These are phyloP conservation scores for Trachelipus rathkii DNA, from an alignment of 1,140 invertebrate genomes.

Conservation along the genomic window DNA sequence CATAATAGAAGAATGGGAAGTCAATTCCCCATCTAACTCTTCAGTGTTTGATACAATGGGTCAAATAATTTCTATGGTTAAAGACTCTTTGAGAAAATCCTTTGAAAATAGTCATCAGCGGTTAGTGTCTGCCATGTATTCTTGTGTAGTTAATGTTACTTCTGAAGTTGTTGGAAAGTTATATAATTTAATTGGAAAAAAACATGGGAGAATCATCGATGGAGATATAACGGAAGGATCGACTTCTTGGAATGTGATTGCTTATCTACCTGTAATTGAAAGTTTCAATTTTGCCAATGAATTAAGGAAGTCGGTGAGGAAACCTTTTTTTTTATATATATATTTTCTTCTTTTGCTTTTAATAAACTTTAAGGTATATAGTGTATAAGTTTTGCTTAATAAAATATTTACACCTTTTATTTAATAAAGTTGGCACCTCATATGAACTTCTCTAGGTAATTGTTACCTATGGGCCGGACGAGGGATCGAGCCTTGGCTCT, in stretches of 20 bases:
- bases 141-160: slow-evolving; percentile 85
- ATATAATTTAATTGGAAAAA: slow-evolving; percentile 81
- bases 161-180: slow-evolving; percentile 87
- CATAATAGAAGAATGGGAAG: slow-evolving; percentile 74
- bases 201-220: slow-evolving; percentile 80
- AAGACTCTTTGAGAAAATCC: slow-evolving; percentile 80
- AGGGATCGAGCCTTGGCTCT: too few species aligned
- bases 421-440: too few species aligned
- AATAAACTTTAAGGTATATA: too few species aligned
- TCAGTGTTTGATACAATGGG: slow-evolving; percentile 47
- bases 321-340: not conserved
- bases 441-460: too few species aligned
- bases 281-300: slow-evolving; percentile 92
- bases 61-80: slow-evolving; percentile 85
- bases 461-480: too few species aligned
- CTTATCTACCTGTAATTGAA: slow-evolving; percentile 88
- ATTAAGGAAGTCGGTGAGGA: slow-evolving; percentile 55
- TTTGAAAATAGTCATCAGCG: slow-evolving; percentile 86
- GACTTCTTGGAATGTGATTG: slow-evolving; percentile 75
- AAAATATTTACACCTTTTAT: too few species aligned
- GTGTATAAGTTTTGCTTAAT: too few species aligned
- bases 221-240: slow-evolving; percentile 85
- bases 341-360: too few species aligned
- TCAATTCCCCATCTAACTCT: slow-evolving; percentile 44
- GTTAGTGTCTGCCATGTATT: slow-evolving; percentile 94